Conservation (phyloP, 2,113 vertebrate genomes). For the Entelurus aequoreus region DNA sequence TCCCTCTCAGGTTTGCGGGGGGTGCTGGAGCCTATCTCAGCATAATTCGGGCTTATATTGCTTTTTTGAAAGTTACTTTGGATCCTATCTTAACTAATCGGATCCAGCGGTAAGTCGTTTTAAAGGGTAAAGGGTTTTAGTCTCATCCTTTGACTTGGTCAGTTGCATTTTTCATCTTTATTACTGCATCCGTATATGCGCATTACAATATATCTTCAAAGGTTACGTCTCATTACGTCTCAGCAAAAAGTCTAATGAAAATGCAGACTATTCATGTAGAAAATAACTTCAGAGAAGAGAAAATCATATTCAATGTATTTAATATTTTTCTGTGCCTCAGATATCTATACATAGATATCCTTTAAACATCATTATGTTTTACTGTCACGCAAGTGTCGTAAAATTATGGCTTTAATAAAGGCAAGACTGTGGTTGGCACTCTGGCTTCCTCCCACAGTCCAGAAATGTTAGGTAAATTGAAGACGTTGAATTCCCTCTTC, state of each 20-base stretch:
- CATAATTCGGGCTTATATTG: too few species aligned
- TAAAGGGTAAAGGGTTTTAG: conserved; percentile 5
- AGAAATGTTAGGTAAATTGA: too few species aligned
- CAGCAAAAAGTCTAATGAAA: conserved; percentile 21
- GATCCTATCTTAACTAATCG: conserved; percentile 4
- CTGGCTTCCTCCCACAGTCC: too few species aligned
- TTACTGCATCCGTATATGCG: conserved; percentile 12
- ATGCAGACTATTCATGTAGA: conserved; percentile 12
- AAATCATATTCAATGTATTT: background rate
- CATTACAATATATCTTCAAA: conserved; percentile 40
- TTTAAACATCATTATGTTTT: background rate
- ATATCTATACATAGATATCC: too few species aligned
- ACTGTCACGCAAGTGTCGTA: conserved; percentile 6
- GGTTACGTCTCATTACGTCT: conserved; percentile 32
- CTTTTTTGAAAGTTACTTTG: background rate
- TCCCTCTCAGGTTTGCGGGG: too few species aligned
- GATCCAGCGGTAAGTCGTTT: conserved; percentile 14
- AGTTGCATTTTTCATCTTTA: conserved; percentile 18
- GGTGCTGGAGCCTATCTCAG: too few species aligned
- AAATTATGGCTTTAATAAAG: background rate
- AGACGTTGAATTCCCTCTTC: too few species aligned
- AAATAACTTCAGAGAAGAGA: background rate
- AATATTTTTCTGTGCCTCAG: background rate
- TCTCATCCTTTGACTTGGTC: conserved; percentile 28
- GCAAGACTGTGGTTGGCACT: too few species aligned